phyloP scores from a whole-genome alignment of 2,113 vertebrate species.

The Tupaia tana region DNA sequence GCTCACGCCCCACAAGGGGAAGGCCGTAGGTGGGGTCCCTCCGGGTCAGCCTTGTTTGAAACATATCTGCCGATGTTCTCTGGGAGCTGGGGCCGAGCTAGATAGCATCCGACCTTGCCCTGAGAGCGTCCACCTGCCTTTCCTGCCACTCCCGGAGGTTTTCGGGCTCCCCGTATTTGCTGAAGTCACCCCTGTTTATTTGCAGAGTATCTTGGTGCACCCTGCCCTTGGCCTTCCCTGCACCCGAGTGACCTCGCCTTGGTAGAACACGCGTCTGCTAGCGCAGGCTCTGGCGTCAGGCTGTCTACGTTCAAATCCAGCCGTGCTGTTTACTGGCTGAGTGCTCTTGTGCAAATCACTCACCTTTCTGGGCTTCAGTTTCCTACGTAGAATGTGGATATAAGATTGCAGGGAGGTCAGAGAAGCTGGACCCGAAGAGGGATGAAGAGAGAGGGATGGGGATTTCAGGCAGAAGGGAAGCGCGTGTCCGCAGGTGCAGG shows the following conservation, averaged over 20 bases:
- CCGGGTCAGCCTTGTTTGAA: neutral
- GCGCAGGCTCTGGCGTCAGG: neutral
- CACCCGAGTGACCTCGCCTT: neutral
- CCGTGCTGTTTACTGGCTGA: neutral
- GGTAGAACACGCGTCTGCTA: neutral
- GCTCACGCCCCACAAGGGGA: neutral
- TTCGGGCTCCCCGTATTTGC: neutral
- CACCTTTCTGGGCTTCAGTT: neutral
- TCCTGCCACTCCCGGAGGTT: neutral
- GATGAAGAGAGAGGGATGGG: neutral
- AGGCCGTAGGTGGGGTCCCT: neutral
- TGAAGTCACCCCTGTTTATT: slow-evolving; percentile 25
- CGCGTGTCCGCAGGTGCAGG: neutral
- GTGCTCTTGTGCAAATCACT: neutral
- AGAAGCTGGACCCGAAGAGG: neutral
- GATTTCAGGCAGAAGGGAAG: neutral
- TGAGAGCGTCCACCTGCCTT: neutral
- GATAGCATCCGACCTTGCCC: neutral
- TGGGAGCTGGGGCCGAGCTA: neutral
- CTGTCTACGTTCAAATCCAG: neutral
- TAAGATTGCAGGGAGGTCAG: neutral
- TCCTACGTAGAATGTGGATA: neutral
- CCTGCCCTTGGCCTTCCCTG: neutral
- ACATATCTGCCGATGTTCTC: neutral
- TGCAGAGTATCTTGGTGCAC: neutral